These are phyloP conservation scores for Myioborus miniatus DNA, from an alignment of 2,797 vertebrate species.

Conservation along the genomic window DNA sequence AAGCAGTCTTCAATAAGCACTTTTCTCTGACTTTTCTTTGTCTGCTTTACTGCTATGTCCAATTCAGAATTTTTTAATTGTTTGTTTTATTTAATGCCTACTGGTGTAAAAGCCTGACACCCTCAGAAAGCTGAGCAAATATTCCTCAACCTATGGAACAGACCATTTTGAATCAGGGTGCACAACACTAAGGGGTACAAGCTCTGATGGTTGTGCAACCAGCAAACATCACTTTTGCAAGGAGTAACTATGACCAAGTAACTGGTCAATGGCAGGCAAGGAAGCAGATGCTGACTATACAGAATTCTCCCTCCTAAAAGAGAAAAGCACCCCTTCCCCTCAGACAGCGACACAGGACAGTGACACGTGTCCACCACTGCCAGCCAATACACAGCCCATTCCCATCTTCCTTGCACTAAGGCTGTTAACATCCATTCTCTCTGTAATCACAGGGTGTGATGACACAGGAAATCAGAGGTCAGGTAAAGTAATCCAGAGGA, in stretches of 20 bases:
- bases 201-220: not conserved
- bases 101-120: not conserved
- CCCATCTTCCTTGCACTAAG: not conserved
- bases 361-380: accelerated
- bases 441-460: not conserved
- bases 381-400: not conserved
- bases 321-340: not conserved
- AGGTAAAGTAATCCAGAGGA: not conserved
- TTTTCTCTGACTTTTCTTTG: not conserved
- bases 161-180: not conserved
- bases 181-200: not conserved
- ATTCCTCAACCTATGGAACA: not conserved
- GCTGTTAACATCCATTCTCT: not conserved
- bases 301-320: not conserved
- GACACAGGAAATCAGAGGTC: not conserved
- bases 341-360: not conserved
- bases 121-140: not conserved
- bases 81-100: not conserved
- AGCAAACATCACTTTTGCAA: not conserved
- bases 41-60: not conserved
- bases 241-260: not conserved
- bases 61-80: too few species aligned
- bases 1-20: not conserved
- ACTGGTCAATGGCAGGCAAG: not conserved
- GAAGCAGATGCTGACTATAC: not conserved